Evolutionary conservation across 1,140 invertebrate species (phyloP).

Genomic region (Lerema accius): DNA sequence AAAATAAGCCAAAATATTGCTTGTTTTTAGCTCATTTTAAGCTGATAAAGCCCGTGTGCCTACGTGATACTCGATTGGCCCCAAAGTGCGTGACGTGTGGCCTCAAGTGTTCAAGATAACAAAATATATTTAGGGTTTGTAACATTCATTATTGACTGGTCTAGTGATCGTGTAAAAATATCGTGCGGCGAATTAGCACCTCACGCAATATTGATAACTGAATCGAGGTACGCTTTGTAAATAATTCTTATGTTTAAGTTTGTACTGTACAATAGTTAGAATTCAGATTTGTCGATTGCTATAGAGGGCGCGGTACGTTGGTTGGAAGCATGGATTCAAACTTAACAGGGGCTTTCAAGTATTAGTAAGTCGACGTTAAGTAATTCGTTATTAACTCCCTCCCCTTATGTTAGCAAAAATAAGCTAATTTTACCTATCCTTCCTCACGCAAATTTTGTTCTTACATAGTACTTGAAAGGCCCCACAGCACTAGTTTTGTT

Average conservation of each 20-base stretch:
- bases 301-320: conserved; percentile 39
- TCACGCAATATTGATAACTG: conserved; percentile 58
- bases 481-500: conserved; percentile 43
- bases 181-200: conserved; percentile 57
- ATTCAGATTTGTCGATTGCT: conserved; percentile 39
- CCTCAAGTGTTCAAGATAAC: conserved; percentile 71
- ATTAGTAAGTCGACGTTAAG: no score
- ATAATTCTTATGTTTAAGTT: conserved; percentile 78
- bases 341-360: no score
- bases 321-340: conserved; percentile 45
- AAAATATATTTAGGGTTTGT: conserved; percentile 55
- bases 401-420: no score
- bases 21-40: no score
- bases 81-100: conserved; percentile 39
- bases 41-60: no score
- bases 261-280: conserved; percentile 71
- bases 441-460: no score
- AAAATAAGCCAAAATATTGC: no score
- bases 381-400: no score
- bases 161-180: conserved; percentile 54
- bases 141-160: conserved; percentile 57
- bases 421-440: no score
- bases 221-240: conserved; percentile 73
- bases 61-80: no score
- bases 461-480: no score